These are phyloP conservation scores for Unio delphinus DNA, from an alignment of 2,888 invertebrate species.

Conservation along the genomic window DNA sequence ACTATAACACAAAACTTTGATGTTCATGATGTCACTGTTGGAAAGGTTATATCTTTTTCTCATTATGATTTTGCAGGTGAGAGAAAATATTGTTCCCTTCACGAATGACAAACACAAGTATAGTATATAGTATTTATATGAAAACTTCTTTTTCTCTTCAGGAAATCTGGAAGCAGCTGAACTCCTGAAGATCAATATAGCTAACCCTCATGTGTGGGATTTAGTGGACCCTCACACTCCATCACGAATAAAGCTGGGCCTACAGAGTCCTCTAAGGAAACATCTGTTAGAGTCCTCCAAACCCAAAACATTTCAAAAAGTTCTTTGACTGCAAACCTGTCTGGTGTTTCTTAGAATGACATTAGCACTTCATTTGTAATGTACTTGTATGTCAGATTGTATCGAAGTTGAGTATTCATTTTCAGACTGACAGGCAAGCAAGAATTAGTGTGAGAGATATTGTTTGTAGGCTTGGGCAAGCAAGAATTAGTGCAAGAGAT, in stretches of 20 bases:
- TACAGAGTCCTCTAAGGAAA: slow-evolving; percentile 50
- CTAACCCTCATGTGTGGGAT: slow-evolving; percentile 55
- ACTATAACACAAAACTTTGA: slow-evolving; percentile 1
- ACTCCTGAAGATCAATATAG: slow-evolving; percentile 41
- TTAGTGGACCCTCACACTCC: slow-evolving; percentile 59
- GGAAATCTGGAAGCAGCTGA: slow-evolving; percentile 54
- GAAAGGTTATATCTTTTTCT: neutral
- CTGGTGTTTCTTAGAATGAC: slow-evolving; percentile 13
- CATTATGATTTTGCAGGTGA: neutral
- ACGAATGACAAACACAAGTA: neutral
- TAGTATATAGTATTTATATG: neutral
- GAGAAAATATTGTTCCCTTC: neutral
- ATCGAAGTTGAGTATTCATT: too few relatives aligned
- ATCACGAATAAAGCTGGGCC: slow-evolving; percentile 48
- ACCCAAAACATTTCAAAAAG: slow-evolving; percentile 11
- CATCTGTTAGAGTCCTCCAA: slow-evolving; percentile 45
- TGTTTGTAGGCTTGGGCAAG: too few relatives aligned
- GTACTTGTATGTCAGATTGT: neutral
- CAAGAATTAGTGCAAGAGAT: too few relatives aligned
- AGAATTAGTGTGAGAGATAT: too few relatives aligned
- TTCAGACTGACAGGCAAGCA: too few relatives aligned
- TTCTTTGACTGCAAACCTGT: slow-evolving; percentile 8
- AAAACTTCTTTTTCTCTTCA: slow-evolving; percentile 19
- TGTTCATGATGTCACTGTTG: neutral
- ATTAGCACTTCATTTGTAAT: neutral